Evolutionary conservation across 2,113 vertebrate genomes (phyloP).

Genomic region (Clarias batrachus): DNA sequence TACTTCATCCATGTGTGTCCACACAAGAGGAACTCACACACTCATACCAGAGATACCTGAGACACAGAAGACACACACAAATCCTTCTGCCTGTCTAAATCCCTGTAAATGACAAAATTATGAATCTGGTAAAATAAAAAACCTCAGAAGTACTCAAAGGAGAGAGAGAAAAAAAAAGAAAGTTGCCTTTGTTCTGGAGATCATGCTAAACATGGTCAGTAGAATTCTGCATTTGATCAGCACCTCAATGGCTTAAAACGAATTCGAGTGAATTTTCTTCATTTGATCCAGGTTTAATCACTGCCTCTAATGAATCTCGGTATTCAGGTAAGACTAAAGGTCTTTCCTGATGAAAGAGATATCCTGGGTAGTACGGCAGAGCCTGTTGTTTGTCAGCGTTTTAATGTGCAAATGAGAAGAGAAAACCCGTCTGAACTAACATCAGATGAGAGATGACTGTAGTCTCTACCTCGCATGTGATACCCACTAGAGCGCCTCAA

Average conservation of each 20-base stretch:
- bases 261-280: neutral
- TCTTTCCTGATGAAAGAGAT: neutral
- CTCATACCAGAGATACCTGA: neutral
- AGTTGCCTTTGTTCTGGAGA: neutral
- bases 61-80: neutral
- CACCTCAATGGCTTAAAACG: neutral
- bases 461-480: constrained; percentile 13
- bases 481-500: constrained; percentile 17
- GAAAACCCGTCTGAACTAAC: neutral
- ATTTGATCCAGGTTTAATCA: constrained; percentile 22
- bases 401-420: constrained; percentile 33
- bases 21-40: neutral
- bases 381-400: constrained; percentile 15
- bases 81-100: neutral
- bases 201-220: neutral
- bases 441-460: constrained; percentile 10
- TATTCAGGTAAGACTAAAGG: neutral
- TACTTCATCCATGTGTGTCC: neutral
- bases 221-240: neutral
- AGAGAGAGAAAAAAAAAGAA: no score
- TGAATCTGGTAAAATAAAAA: neutral
- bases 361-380: neutral
- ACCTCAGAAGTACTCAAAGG: neutral
- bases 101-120: neutral
- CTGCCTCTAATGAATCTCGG: neutral